These are phyloP conservation scores for Actias luna DNA, from an alignment of 2,888 invertebrate genomes.

Conservation along the genomic window DNA sequence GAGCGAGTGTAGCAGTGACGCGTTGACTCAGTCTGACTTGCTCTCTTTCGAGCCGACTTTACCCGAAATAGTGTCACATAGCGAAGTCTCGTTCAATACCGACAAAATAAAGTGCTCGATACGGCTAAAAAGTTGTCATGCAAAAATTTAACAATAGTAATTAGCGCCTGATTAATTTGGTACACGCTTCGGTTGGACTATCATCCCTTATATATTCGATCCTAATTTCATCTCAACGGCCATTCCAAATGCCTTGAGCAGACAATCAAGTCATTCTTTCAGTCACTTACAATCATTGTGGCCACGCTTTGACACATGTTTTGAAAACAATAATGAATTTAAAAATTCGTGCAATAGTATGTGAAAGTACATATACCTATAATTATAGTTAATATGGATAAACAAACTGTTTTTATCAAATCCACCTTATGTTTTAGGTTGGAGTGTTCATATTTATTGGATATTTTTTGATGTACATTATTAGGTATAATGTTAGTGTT, in stretches of 20 bases:
- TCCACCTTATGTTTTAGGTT: slow-evolving; percentile 41
- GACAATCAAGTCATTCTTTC: no score
- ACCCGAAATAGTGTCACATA: no score
- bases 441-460: slow-evolving; percentile 82
- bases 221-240: not conserved
- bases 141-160: not conserved
- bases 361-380: slow-evolving; percentile 28
- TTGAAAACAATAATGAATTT: slow-evolving; percentile 53
- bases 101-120: no score
- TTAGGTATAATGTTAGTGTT: slow-evolving; percentile 71
- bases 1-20: no score
- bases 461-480: slow-evolving; percentile 70
- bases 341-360: slow-evolving; percentile 65
- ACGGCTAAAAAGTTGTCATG: no score
- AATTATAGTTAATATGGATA: not conserved
- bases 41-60: no score
- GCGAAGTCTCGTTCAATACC: no score
- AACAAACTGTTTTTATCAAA: not conserved
- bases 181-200: not conserved
- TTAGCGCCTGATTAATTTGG: not conserved
- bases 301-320: slow-evolving; percentile 29
- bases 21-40: no score
- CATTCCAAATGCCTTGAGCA: not conserved
- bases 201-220: not conserved
- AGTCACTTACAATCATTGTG: slow-evolving; percentile 29